These are phyloP conservation scores for Corbicula japonica DNA, from an alignment of 2,888 invertebrate genomes.

Conservation along the genomic window DNA sequence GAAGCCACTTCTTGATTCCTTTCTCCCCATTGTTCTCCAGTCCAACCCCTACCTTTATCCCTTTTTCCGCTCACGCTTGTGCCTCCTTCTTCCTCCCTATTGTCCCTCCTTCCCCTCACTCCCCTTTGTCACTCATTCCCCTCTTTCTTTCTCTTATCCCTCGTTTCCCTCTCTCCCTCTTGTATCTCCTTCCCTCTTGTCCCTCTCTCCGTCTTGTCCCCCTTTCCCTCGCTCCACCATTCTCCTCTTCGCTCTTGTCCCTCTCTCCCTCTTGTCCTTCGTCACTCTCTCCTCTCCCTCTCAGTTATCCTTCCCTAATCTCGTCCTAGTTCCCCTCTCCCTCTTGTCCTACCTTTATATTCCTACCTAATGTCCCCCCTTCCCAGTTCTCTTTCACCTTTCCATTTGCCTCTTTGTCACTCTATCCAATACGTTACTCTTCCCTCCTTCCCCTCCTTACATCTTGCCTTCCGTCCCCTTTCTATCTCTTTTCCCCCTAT, in stretches of 20 bases:
- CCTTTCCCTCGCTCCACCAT: background rate
- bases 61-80: background rate
- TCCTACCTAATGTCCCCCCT: background rate
- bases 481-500: background rate
- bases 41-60: background rate
- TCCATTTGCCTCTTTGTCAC: background rate
- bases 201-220: slow-evolving; percentile 1
- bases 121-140: slow-evolving; percentile 19
- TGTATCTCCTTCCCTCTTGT: background rate
- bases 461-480: background rate
- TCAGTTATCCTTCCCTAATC: background rate
- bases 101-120: slow-evolving; percentile 4
- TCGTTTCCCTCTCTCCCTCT: slow-evolving; percentile 20
- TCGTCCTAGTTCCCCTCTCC: background rate
- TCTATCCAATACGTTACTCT: background rate
- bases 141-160: slow-evolving; percentile 28
- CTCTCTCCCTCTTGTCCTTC: slow-evolving; percentile 1
- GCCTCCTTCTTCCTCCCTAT: slow-evolving; percentile 12
- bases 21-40: background rate
- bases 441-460: slow-evolving; percentile 7
- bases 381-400: background rate
- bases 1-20: background rate
- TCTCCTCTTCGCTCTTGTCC: background rate
- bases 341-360: background rate
- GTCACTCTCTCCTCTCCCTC: background rate